phyloP scores from a whole-genome alignment of 1,140 invertebrate species.

The Gonatopus flavifemur region DNA sequence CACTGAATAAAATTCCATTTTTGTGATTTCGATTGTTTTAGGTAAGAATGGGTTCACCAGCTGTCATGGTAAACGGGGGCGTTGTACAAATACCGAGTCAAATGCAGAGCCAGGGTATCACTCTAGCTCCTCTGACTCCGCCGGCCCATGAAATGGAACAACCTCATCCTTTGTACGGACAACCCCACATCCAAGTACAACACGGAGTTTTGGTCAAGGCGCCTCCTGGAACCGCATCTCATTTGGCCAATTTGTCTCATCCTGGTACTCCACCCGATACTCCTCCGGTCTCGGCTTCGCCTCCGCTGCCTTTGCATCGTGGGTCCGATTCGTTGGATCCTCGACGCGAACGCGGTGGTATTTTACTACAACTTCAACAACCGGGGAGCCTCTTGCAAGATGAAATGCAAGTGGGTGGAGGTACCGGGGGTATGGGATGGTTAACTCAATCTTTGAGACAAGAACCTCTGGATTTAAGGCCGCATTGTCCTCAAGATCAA shows the following conservation, averaged over 20 bases:
- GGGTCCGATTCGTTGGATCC: constrained; percentile 36
- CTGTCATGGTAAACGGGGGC: constrained; percentile 49
- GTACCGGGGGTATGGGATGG: constrained; percentile 67
- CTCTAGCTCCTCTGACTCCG: constrained; percentile 62
- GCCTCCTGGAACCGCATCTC: constrained; percentile 41
- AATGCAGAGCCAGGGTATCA: constrained; percentile 33
- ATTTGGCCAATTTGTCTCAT: constrained; percentile 55
- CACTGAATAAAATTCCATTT: too few species aligned
- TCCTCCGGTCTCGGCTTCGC: constrained; percentile 65
- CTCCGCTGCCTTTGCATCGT: constrained; percentile 59
- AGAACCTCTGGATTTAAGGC: constrained; percentile 80
- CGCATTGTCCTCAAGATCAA: constrained; percentile 61
- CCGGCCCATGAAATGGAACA: constrained; percentile 61
- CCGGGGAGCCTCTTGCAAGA: constrained; percentile 40
- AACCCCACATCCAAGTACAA: constrained; percentile 49
- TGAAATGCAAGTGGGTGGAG: constrained; percentile 41
- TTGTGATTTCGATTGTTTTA: too few species aligned
- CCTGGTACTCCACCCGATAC: constrained; percentile 78
- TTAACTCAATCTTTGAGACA: constrained; percentile 68
- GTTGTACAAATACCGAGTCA: constrained; percentile 42
- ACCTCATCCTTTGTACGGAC: constrained; percentile 53
- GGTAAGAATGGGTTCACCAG: constrained; percentile 47
- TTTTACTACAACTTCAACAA: constrained; percentile 42
- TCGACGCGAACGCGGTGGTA: constrained; percentile 38
- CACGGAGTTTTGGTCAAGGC: constrained; percentile 48